A percentile compares a stretch with the other conserved stretches of the same genome.
These are phyloP conservation scores for Dioctria rufipes DNA, from an alignment of 2,888 invertebrate genomes.

Conservation along the genomic window DNA sequence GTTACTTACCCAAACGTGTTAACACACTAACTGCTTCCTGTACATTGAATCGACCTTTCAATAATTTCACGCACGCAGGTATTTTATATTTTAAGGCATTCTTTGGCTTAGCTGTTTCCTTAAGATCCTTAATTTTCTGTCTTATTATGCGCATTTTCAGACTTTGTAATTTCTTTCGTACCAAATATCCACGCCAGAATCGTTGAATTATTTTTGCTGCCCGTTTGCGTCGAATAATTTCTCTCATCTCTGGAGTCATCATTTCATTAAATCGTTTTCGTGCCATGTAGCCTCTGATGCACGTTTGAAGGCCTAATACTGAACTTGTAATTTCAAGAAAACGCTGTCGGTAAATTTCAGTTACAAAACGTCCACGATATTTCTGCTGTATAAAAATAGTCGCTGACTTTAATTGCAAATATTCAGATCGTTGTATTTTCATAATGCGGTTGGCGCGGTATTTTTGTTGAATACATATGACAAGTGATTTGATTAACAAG, in stretches of 20 bases:
- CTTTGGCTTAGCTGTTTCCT: conserved; percentile 61
- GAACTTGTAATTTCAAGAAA: conserved; percentile 64
- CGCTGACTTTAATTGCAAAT: conserved; percentile 59
- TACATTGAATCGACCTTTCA: conserved; percentile 66
- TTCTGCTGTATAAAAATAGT: conserved; percentile 69
- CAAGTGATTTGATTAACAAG: conserved; percentile 59
- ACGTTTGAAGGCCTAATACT: conserved; percentile 68
- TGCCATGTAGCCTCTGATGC: conserved; percentile 73
- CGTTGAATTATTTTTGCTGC: conserved; percentile 80
- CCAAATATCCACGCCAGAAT: conserved; percentile 74
- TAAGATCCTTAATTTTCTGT: conserved; percentile 64
- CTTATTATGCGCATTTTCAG: conserved; percentile 64
- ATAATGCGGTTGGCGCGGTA: conserved; percentile 63
- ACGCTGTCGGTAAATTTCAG: conserved; percentile 63
- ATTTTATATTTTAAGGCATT: conserved; percentile 67
- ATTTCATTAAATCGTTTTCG: conserved; percentile 72
- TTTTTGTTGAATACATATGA: conserved; percentile 64
- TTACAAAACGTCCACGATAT: conserved; percentile 66
- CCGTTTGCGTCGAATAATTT: conserved; percentile 70
- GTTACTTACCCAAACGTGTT: conserved; percentile 65
- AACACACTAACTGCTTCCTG: conserved; percentile 67
- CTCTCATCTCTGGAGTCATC: conserved; percentile 72
- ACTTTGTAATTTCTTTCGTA: conserved; percentile 65
- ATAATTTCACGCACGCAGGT: conserved; percentile 65
- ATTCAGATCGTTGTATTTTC: conserved; percentile 57